Evolutionary conservation across 2,797 vertebrate species (phyloP), one percentile per base, ranked within the genome.

Genomic region (Coilia nasus): DNA sequence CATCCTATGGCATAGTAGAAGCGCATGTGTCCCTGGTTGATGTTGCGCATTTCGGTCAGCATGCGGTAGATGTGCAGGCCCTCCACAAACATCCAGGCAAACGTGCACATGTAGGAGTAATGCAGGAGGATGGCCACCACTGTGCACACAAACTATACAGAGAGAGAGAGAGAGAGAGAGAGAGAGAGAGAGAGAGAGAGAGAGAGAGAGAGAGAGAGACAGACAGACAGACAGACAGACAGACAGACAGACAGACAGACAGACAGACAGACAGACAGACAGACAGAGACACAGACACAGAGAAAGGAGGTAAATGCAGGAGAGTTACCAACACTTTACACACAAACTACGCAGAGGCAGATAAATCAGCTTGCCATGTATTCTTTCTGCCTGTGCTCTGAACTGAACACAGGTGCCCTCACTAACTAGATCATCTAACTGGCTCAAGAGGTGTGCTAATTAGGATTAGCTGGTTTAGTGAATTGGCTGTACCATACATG

Each of bases 31-130:
- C 97, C 96, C 0, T 94, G 91, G 90, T 97, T 96, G 83, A 97
- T 96, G 91, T 97, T 97, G 88, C 97, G 96, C 62, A 93, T 93
- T 94, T 97, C 97, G 0, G 96, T 97, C 88, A 97, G 93, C 96
- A 97, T 96, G 82, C 96, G 96, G 91, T 97, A 96, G 85, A 97
- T 94, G 67, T 97, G 97, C 60, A 97, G 94, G 81, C 95, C 94
- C 89, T 97, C 97, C 91, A 97, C 96, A 0, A 97, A 96, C 90
- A 96, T 95, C 97, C 97, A 97, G 0, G 96, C 95, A 1, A 97
- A 97, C 54, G 95, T 93, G 87, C 96, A 96, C 96, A 96, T 95
- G 91, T 95, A 96, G 86, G 93, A 94, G 83, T 97, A 97, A 82
- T 97, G 97, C 82, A 97, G 94, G 44, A 96, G 91, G 88, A 97